Conservation (phyloP, 2,113 vertebrate species). For the Laticauda laticaudata region DNA sequence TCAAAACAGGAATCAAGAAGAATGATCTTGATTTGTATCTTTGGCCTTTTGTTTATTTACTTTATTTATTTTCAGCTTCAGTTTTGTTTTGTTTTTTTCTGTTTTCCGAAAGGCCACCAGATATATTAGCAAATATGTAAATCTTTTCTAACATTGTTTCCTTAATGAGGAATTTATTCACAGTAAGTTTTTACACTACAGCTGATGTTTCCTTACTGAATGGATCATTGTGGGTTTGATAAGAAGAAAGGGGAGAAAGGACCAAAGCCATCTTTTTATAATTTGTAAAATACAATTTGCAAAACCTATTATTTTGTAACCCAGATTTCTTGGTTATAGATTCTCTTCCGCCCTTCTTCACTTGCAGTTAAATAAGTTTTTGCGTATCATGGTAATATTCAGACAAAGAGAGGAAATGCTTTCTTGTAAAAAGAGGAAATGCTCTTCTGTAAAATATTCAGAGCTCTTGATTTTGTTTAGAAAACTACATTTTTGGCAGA, state of each 20-base stretch:
- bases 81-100: background rate
- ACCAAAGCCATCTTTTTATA: background rate
- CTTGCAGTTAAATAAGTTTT: background rate
- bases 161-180: background rate
- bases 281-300: background rate
- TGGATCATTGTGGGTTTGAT: background rate
- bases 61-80: background rate
- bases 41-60: background rate
- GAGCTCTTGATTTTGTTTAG: constrained; percentile 49
- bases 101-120: background rate
- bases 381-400: background rate
- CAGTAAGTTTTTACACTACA: background rate
- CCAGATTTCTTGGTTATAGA: background rate
- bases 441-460: background rate
- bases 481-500: constrained; percentile 54
- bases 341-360: rapidly evolving
- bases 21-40: background rate
- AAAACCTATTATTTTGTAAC: background rate
- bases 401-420: background rate
- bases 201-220: background rate
- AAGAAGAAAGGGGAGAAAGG: background rate
- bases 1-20: background rate
- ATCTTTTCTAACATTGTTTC: background rate
- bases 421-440: constrained; percentile 8
- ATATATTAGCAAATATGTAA: background rate